A percentile compares a stretch with the other conserved stretches of the same genome.
These are phyloP conservation scores for Poecilobothrus nobilitatus DNA, from an alignment of 2,888 invertebrate species.

Conservation along the genomic window DNA sequence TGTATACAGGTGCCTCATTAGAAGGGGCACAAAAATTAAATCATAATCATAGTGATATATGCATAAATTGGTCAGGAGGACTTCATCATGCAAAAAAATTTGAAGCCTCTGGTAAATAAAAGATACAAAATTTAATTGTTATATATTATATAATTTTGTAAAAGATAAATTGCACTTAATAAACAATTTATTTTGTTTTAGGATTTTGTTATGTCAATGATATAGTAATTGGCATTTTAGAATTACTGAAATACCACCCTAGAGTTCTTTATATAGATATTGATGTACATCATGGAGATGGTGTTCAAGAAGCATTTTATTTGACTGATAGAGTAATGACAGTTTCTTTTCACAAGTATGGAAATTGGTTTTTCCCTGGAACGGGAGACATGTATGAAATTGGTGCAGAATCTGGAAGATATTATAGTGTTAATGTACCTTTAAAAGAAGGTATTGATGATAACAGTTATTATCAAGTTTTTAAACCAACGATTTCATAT, in stretches of 20 bases:
- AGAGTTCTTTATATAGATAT: slow-evolving; percentile 97
- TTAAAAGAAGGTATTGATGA: slow-evolving; percentile 97
- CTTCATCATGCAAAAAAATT: slow-evolving; percentile 98
- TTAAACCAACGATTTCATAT: slow-evolving; percentile 84
- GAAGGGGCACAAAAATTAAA: slow-evolving; percentile 96
- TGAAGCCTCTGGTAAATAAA: slow-evolving; percentile 72
- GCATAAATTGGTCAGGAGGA: slow-evolving; percentile 98
- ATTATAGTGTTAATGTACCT: slow-evolving; percentile 97
- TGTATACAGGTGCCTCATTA: slow-evolving; percentile 96
- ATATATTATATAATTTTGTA: too few relatives aligned
- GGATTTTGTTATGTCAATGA: slow-evolving; percentile 99
- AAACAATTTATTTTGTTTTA: slow-evolving; percentile 27
- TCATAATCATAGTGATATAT: slow-evolving; percentile 91
- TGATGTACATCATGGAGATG: slow-evolving; percentile 92
- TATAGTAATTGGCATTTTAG: slow-evolving; percentile 94
- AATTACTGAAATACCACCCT: slow-evolving; percentile 86
- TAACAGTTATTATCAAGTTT: slow-evolving; percentile 81
- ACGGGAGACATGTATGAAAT: slow-evolving; percentile 99
- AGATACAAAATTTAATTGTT: not conserved
- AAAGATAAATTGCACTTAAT: not conserved
- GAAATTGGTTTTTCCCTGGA: slow-evolving; percentile 95
- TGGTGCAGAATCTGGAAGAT: slow-evolving; percentile 89
- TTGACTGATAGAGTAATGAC: slow-evolving; percentile 98
- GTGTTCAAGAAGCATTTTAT: slow-evolving; percentile 97
- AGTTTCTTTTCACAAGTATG: slow-evolving; percentile 97